A percentile compares a stretch with the other conserved stretches of the same genome.
phyloP scores from a whole-genome alignment of 2,888 invertebrate species.

The Cepaea hortensis region DNA sequence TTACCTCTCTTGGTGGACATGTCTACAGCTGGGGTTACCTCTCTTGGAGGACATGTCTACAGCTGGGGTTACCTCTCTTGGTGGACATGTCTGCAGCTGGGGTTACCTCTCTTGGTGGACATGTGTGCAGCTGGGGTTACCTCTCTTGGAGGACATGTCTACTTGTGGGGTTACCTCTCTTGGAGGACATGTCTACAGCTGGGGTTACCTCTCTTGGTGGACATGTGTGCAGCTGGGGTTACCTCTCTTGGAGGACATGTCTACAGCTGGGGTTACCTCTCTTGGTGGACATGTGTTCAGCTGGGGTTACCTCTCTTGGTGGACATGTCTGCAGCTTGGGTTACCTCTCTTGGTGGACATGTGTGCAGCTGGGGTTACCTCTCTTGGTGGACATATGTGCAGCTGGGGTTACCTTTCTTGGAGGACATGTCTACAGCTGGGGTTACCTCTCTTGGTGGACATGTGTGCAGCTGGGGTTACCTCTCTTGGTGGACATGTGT shows the following conservation, averaged over 20 bases:
- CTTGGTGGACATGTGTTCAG: constrained; percentile 70
- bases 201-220: constrained; percentile 71
- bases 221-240: constrained; percentile 67
- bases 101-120: constrained; percentile 72
- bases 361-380: constrained; percentile 65
- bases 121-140: constrained; percentile 65
- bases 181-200: constrained; percentile 70
- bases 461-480: constrained; percentile 65
- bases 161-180: constrained; percentile 64
- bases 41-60: constrained; percentile 70
- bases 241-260: constrained; percentile 71
- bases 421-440: constrained; percentile 68
- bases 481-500: constrained; percentile 71
- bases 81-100: constrained; percentile 68
- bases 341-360: constrained; percentile 71
- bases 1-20: constrained; percentile 71
- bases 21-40: constrained; percentile 64
- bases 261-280: constrained; percentile 64
- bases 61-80: constrained; percentile 67
- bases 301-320: constrained; percentile 70
- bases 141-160: constrained; percentile 70
- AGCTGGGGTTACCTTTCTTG: constrained; percentile 69
- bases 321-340: constrained; percentile 67
- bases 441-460: constrained; percentile 72
- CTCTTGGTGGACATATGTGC: constrained; percentile 70